Evolutionary conservation across 2,888 invertebrate species (phyloP).

Genomic region (Stegana nigrithorax): DNA sequence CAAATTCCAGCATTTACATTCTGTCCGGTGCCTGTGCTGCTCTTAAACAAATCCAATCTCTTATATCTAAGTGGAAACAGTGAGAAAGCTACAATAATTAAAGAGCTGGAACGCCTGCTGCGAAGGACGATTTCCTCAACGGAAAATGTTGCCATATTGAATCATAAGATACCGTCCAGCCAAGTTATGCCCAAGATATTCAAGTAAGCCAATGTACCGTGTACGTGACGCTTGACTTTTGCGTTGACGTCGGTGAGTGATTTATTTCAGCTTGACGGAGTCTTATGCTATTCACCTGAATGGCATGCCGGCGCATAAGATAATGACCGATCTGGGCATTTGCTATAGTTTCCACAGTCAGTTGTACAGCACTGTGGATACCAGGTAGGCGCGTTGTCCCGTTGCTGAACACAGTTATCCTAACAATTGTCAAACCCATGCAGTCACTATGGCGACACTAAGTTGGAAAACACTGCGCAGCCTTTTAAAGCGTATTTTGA

Average conservation of each 20-base stretch:
- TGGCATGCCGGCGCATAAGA: conserved; percentile 16
- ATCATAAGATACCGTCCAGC: background rate
- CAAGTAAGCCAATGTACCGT: conserved; percentile 17
- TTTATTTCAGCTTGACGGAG: conserved; percentile 19
- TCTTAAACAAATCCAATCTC: background rate
- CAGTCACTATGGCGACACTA: too few relatives aligned
- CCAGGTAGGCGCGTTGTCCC: background rate
- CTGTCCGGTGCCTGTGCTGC: conserved; percentile 16
- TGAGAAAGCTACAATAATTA: background rate
- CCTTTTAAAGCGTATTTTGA: background rate
- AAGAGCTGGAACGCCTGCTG: background rate
- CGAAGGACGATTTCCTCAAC: background rate
- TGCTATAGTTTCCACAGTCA: conserved; percentile 27
- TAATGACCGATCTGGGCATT: conserved; percentile 30
- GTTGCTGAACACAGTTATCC: too few relatives aligned
- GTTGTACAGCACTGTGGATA: conserved; percentile 7
- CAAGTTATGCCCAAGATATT: conserved; percentile 25
- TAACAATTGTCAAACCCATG: too few relatives aligned
- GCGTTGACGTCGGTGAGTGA: background rate
- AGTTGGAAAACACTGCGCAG: background rate
- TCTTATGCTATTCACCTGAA: background rate
- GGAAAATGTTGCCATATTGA: background rate
- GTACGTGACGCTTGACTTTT: background rate
- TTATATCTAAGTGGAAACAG: background rate
- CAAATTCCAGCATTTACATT: conserved; percentile 23